Evolutionary conservation across 2,888 invertebrate species (phyloP).

Genomic region (Pseudanteris insignis): DNA sequence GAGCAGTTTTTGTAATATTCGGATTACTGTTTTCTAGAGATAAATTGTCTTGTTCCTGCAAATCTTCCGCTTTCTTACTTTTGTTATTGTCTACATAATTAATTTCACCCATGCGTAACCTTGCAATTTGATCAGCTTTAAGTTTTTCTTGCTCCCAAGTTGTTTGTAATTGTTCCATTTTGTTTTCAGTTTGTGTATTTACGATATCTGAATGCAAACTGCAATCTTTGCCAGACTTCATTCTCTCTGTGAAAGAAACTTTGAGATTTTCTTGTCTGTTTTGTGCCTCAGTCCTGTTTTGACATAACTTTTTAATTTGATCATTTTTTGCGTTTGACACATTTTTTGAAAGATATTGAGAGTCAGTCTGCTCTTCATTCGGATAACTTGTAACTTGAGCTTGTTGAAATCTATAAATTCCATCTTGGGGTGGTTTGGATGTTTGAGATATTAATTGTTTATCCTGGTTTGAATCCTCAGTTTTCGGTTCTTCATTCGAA

Average conservation of each 20-base stretch:
- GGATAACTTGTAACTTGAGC: slow-evolving; percentile 47
- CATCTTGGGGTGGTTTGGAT: slow-evolving; percentile 47
- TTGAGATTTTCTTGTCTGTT: slow-evolving; percentile 24
- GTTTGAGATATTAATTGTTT: slow-evolving; percentile 26
- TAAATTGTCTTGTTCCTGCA: slow-evolving; percentile 48
- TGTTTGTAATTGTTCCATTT: slow-evolving; percentile 51
- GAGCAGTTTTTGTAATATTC: slow-evolving; percentile 57
- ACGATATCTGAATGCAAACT: slow-evolving; percentile 7
- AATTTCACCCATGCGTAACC: slow-evolving; percentile 54
- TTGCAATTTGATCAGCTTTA: slow-evolving; percentile 60
- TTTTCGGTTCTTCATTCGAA: slow-evolving; percentile 44
- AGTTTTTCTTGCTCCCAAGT: slow-evolving; percentile 64
- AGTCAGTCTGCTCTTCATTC: slow-evolving; percentile 45
- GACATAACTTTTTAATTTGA: slow-evolving; percentile 59
- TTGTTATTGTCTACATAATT: slow-evolving; percentile 41
- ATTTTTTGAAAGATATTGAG: slow-evolving; percentile 49
- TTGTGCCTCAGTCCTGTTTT: slow-evolving; percentile 53
- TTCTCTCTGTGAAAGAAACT: slow-evolving; percentile 8
- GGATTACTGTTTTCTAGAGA: slow-evolving; percentile 56
- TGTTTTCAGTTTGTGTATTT: slow-evolving; percentile 3
- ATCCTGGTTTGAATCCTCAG: slow-evolving; percentile 8
- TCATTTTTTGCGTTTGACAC: slow-evolving; percentile 60
- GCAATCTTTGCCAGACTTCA: slow-evolving; percentile 15
- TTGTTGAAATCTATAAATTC: slow-evolving; percentile 52
- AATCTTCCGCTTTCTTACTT: slow-evolving; percentile 13